Evolutionary conservation across 1,140 invertebrate species (phyloP), one percentile per base, ranked within the genome.

Genomic region (Potamilus streckersoni): DNA sequence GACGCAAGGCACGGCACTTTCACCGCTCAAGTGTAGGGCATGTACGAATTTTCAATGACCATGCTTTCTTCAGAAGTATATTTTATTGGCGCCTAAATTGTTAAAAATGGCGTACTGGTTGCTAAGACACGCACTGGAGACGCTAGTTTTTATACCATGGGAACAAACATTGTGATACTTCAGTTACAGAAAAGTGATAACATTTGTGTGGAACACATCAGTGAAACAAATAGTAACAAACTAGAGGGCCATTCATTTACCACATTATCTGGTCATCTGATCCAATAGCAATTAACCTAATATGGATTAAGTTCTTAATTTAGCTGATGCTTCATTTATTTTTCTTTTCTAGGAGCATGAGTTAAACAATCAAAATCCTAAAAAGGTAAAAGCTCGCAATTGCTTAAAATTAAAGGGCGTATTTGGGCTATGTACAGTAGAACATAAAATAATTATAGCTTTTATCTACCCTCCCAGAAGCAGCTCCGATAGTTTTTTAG

Each of bases 191-290:
- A 69, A 1, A 65, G 75, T 3, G 55, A 77, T 31, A 70, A 77
- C 58, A 65, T 77, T 1, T 77, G 75, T 69, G 75, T 77, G 12
- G 55, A 72, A 31, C 75, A 77, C 31, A 72, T 77, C n/a, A 11
- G 31, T 13, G 75, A 77, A 55, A 67, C 56, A 56, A 70, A 77
- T 63, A 72, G 69, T 38, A 73, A 73, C 58, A 49, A 55, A 14
- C 57, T 77, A n/a, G 65, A 77, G 23, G 75, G 75, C 13, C 61
- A 67, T 38, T 56, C 57, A 4, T 72, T 62, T 23, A 61, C 70
- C 16, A 72, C 75, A 13, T 77, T 77, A 55, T 77, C 75, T 17
- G 75, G 75, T 23, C 75, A 77, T 67, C 64, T 77, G 16, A 67
- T 77, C 49, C 69, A 76, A 27, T 31, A 58, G 64, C 65, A 58